Evolutionary conservation across 1,140 invertebrate genomes (phyloP).

Genomic region (Octopus bimaculoides): DNA sequence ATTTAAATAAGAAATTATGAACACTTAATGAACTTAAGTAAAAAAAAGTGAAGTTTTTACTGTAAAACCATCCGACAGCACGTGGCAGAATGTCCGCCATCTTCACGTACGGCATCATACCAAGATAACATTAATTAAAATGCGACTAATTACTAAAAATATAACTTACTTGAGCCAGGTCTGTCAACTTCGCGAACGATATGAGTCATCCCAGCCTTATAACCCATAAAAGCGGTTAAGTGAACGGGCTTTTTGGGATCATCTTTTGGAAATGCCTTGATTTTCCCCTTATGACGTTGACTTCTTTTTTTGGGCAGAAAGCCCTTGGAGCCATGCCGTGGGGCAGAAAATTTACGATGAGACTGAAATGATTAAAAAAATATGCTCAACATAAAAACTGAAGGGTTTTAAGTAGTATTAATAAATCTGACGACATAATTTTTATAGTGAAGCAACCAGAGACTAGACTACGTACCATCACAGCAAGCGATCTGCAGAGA

Average conservation of each 20-base stretch:
- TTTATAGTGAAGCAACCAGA: too few relatives aligned
- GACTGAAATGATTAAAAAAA: slow-evolving; percentile 71
- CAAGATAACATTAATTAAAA: too few relatives aligned
- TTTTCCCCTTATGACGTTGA: slow-evolving; percentile 92
- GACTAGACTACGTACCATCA: too few relatives aligned
- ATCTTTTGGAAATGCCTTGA: slow-evolving; percentile 99
- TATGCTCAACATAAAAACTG: neutral
- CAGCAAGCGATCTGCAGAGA: too few relatives aligned
- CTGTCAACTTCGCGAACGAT: slow-evolving; percentile 98
- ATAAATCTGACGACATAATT: too few relatives aligned
- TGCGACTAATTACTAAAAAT: slow-evolving; percentile 5
- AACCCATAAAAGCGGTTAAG: slow-evolving; percentile 95
- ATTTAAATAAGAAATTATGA: neutral
- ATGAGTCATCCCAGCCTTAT: slow-evolving; percentile 99
- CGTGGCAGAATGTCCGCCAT: neutral
- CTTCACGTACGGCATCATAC: too few relatives aligned
- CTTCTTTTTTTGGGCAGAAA: slow-evolving; percentile 99
- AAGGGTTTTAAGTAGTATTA: too few relatives aligned
- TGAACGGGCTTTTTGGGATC: slow-evolving; percentile 94
- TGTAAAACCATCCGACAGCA: neutral
- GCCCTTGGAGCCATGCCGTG: slow-evolving; percentile 98
- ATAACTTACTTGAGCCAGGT: slow-evolving; percentile 93
- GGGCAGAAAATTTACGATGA: slow-evolving; percentile 99
- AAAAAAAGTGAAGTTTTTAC: neutral
- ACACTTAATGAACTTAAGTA: neutral